Conservation (phyloP, 92 coral and sea anemone species). For the Chrysogorgia sp. region DNA sequence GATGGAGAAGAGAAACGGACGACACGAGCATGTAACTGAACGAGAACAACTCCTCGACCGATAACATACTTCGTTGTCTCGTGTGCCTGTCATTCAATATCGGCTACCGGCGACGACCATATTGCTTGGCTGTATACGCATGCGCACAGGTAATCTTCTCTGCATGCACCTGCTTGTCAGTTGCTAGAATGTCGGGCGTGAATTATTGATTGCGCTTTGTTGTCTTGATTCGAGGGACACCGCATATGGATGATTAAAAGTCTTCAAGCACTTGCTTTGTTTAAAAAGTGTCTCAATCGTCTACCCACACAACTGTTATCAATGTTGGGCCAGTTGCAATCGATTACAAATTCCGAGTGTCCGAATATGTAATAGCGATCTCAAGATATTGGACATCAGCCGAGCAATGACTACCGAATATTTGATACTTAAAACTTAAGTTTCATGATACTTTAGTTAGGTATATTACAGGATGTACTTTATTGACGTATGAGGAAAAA, state of each 20-base stretch:
- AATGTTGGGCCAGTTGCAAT: no score
- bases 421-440: no score
- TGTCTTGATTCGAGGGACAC: not conserved
- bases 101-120: not conserved
- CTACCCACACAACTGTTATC: not conserved
- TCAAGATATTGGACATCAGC: no score
- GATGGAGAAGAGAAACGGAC: not conserved
- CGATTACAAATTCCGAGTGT: no score
- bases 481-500: no score
- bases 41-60: not conserved
- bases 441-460: no score
- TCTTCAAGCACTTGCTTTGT: not conserved
- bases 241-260: not conserved
- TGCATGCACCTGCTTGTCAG: not conserved
- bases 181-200: not conserved
- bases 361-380: no score
- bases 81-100: not conserved
- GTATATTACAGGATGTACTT: no score
- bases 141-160: not conserved
- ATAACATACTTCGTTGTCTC: conserved; percentile 2
- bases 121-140: not conserved
- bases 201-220: not conserved
- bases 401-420: no score
- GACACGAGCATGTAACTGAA: conserved; percentile 1
- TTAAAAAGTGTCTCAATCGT: not conserved